Percentiles rank a stretch among this genome's conserved stretches.
Evolutionary conservation across 2,113 vertebrate species (phyloP).

Genomic region (Chunga burmeisteri): DNA sequence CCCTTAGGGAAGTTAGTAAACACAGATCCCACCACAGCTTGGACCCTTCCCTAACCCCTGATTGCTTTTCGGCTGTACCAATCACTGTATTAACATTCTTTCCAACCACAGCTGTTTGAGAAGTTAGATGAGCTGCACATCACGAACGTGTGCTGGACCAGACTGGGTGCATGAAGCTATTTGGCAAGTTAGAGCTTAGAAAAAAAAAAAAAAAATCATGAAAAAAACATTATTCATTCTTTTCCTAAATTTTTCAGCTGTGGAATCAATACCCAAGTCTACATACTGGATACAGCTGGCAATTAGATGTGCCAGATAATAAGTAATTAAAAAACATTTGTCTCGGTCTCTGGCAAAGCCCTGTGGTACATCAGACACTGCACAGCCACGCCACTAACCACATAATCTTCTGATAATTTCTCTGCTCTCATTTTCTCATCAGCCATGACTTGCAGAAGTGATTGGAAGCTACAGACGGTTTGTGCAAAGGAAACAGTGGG

Average conservation of each 20-base stretch:
- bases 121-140: neutral
- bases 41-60: neutral
- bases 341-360: neutral
- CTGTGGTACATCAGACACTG: neutral
- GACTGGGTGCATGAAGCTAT: neutral
- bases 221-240: neutral
- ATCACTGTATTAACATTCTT: neutral
- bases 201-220: neutral
- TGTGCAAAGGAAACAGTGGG: neutral
- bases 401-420: neutral
- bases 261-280: neutral
- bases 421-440: neutral
- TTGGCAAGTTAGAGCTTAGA: neutral
- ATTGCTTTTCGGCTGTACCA: neutral
- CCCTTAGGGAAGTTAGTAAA: neutral
- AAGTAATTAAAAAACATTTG: neutral
- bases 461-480: neutral
- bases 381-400: neutral
- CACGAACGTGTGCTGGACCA: neutral
- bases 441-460: neutral
- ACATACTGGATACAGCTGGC: neutral
- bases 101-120: slow-evolving; percentile 8
- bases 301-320: neutral
- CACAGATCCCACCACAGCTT: neutral
- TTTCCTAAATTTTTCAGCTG: slow-evolving; percentile 2